Base-by-base conservation (phyloP, 2,113 vertebrate genomes). In the Tyto alba region DNA sequence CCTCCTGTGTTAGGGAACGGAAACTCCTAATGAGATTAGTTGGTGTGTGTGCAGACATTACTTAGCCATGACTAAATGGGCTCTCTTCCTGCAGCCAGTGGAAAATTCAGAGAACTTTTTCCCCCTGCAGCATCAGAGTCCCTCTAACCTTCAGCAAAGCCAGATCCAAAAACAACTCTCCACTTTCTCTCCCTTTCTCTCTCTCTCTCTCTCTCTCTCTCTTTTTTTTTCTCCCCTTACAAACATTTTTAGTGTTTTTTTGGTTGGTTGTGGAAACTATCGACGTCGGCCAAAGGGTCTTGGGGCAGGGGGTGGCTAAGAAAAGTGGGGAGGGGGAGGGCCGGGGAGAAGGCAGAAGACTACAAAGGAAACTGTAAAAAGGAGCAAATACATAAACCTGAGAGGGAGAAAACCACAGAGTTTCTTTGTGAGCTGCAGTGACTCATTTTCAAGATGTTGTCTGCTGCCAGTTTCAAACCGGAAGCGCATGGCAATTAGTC, bases 391-490 rank as follows among this genome's bases (percentile, higher is more conserved):
- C 69, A 98, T 98, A 98, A 98, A 98, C 98, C 98, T 98, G 98
- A 97, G 98, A 94, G 97, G 97, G 86, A 98, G 97, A 98, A 98
- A 98, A 97, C 98, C 99, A 98, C 99, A 99, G 98, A 98, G 99
- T 98, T 98, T 99, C 99, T 99, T 99, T 99, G 99, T 99, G 99
- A 98, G 98, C 98, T 97, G 97, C 96, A 98, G 98, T 99, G 99
- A 99, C 98, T 99, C 99, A 99, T 99, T 99, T 99, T 99, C 99
- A 99, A 99, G 99, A 99, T 98, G 99, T 98, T 99, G 99, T 99
- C 99, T 98, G 98, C 99, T 99, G 99, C 99, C 99, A 99, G 99
- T 99, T 99, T 99, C 99, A 98, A 99, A 99, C 99, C 99, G 99
- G 99, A 99, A 99, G 99, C 99, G 98, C 99, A 99, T 98, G 99